These are phyloP conservation scores for Steatornis caripensis DNA, from an alignment of 2,113 vertebrate species.

Conservation along the genomic window DNA sequence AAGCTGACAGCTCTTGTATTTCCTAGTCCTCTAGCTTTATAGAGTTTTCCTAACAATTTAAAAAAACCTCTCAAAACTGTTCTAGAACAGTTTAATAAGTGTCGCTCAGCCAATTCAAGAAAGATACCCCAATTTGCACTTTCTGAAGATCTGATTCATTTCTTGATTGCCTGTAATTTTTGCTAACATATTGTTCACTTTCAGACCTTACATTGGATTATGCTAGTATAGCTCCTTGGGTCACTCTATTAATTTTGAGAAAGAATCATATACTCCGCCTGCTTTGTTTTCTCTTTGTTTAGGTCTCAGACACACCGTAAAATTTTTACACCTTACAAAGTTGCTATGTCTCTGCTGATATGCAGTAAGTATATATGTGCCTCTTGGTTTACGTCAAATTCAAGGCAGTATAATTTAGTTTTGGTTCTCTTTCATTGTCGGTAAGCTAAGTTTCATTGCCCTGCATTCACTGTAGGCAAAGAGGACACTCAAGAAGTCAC, in stretches of 20 bases:
- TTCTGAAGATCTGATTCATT: not conserved
- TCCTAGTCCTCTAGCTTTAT: not conserved
- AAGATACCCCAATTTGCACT: not conserved
- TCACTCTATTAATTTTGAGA: not conserved
- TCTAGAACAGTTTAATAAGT: not conserved
- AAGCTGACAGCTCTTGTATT: not conserved
- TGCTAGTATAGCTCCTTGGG: not conserved
- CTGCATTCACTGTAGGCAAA: not conserved
- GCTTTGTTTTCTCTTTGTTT: not conserved
- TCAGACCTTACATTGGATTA: not conserved
- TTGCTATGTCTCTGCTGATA: not conserved
- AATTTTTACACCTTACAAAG: not conserved
- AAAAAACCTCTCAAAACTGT: not conserved
- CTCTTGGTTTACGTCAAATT: not conserved
- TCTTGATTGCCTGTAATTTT: not conserved
- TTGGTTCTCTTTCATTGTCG: not conserved
- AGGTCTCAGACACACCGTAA: not conserved
- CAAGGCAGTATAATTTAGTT: not conserved
- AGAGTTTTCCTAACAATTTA: not conserved
- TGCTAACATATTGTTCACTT: not conserved
- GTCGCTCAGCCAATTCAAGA: not conserved
- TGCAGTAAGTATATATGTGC: not conserved
- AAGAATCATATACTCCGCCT: not conserved
- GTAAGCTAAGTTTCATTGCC: not conserved
- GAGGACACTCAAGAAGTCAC: not conserved